Conservation (phyloP, 1,140 invertebrate species). For the Drosophila obscura region DNA sequence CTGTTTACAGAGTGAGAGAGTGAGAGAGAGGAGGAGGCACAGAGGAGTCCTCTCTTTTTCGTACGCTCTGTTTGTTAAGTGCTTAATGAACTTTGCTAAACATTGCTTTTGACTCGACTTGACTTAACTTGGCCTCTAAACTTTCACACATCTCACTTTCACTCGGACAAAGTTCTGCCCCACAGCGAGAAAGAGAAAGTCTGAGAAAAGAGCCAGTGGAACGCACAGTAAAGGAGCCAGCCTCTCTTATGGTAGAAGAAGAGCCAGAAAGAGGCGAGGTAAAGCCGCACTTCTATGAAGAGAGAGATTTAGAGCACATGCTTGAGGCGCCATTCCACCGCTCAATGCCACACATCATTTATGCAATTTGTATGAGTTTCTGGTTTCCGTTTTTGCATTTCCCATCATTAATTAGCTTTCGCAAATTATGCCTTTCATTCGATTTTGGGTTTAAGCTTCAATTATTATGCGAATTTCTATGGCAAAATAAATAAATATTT, state of each 20-base stretch:
- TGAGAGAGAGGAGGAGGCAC: too few relatives aligned
- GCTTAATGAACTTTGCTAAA: slow-evolving; percentile 64
- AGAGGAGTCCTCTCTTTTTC: slow-evolving; percentile 1
- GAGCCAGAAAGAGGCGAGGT: too few relatives aligned
- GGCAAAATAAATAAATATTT: too few relatives aligned
- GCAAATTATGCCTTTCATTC: slow-evolving; percentile 25
- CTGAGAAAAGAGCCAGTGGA: background rate
- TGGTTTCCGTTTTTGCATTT: background rate
- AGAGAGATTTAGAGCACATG: slow-evolving; percentile 19
- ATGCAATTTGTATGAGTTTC: slow-evolving; percentile 35
- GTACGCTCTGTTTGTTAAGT: slow-evolving; percentile 57
- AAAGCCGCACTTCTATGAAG: background rate
- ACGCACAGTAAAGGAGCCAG: background rate
- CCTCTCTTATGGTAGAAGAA: background rate
- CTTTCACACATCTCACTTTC: slow-evolving; percentile 54
- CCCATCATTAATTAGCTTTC: slow-evolving; percentile 26
- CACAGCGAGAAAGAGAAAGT: too few relatives aligned
- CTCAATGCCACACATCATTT: background rate
- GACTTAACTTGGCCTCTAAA: slow-evolving; percentile 52
- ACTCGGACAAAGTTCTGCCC: slow-evolving; percentile 38
- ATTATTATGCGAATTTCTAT: slow-evolving; percentile 19
- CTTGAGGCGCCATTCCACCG: slow-evolving; percentile 14
- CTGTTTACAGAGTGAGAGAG: background rate
- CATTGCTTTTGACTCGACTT: slow-evolving; percentile 37
- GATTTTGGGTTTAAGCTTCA: slow-evolving; percentile 9